phyloP scores from a whole-genome alignment of 2,797 vertebrate species.

The Vireo griseus region DNA sequence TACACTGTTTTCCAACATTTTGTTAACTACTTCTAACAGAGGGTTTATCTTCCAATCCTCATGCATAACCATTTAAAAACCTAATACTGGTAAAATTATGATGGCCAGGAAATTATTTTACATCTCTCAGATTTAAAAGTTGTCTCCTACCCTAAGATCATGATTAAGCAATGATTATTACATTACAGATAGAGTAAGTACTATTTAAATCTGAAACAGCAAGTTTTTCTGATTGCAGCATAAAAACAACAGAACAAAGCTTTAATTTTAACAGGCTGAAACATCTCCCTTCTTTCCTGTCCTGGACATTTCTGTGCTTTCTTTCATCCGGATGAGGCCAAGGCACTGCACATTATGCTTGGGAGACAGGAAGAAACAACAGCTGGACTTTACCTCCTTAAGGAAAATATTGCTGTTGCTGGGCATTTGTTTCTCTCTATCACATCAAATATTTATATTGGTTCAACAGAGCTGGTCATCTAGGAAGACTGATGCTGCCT shows the following conservation, averaged over 20 bases:
- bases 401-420: constrained; percentile 9
- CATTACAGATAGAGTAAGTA: neutral
- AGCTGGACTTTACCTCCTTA: neutral
- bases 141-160: neutral
- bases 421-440: neutral
- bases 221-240: neutral
- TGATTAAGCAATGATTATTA: neutral
- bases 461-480: neutral
- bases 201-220: neutral
- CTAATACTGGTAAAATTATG: neutral
- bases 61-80: neutral
- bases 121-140: neutral
- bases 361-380: neutral
- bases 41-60: neutral
- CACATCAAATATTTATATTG: constrained; percentile 14
- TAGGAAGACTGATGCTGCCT: neutral
- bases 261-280: neutral
- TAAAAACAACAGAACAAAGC: neutral
- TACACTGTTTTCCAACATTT: neutral
- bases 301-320: neutral
- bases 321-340: accelerated
- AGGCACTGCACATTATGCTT: neutral
- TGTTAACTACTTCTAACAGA: neutral
- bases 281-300: neutral
- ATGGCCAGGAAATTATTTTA: neutral